phyloP scores from a whole-genome alignment of 2,797 vertebrate species.

The Tragopan temminckii region DNA sequence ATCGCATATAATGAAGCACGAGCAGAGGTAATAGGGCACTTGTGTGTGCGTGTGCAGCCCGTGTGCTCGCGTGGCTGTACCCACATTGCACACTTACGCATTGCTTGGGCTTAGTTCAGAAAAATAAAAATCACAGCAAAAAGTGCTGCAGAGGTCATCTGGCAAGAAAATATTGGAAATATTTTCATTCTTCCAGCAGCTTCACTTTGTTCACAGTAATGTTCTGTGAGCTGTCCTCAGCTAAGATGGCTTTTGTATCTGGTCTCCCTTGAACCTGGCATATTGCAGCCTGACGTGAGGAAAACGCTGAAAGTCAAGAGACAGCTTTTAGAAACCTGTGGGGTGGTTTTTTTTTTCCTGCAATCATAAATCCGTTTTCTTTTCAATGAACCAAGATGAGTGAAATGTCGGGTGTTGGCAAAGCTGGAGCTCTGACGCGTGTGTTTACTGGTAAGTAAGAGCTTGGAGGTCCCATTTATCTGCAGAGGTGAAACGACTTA shows the following conservation, averaged over 20 bases:
- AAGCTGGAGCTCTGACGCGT: slow-evolving; percentile 17
- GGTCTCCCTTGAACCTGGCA: slow-evolving; percentile 44
- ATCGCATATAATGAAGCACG: rapidly evolving
- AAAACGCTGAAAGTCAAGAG: slow-evolving; percentile 44
- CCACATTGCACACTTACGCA: rapidly evolving
- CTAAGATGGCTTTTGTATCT: not conserved
- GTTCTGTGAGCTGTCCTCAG: not conserved
- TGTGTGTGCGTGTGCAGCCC: rapidly evolving
- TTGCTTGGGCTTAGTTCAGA: not conserved
- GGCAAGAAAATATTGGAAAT: not conserved
- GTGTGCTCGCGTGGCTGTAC: rapidly evolving
- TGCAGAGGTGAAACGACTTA: slow-evolving; percentile 47
- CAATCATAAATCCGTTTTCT: not conserved
- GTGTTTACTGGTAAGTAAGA: not conserved
- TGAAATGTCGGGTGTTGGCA: not conserved
- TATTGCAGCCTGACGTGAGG: not conserved
- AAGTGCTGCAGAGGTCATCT: not conserved
- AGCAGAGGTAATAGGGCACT: rapidly evolving
- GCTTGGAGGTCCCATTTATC: slow-evolving; percentile 9
- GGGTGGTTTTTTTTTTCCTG: not conserved
- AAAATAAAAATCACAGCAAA: not conserved
- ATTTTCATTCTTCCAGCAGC: not conserved
- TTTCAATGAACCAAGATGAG: not conserved
- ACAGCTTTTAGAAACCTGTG: slow-evolving; percentile 9
- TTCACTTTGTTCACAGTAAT: not conserved